Evolutionary conservation across 2,888 invertebrate genomes (phyloP), one percentile per base, ranked within the genome.

Genomic region (Smittia aterrima): DNA sequence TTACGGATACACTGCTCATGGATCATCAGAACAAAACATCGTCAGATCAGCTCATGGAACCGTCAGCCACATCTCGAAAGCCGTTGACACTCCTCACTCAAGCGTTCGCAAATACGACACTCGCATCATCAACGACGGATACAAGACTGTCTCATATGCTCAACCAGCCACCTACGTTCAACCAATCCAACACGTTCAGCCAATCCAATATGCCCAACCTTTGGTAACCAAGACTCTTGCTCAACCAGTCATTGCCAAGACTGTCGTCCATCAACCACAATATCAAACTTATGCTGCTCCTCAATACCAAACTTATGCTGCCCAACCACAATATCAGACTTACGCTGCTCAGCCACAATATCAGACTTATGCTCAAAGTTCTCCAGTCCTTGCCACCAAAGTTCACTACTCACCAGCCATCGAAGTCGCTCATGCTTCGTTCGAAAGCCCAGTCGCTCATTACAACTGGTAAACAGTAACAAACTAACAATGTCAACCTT

Each of bases 91-190:
- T 3, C 76, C 76, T 66, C 54, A 67, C n/a, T 75, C 75, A 40
- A 53, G 62, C 25, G 74, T 76, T n/a, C 74, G 70, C 20, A 76
- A 76, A 74, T 76, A 74, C 38, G 75, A 74, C 66, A 74, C 75
- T 11, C 70, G 71, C 32, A 53, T 74, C 13, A 67, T 66, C n/a
- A 74, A 40, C 20, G 68, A 68, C 54, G 64, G 66, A 18, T 47
- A 47, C 66, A 64, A 64, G n/a, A 66, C 47, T 13, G 25, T 66
- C 18, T 24, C 74, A 18, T 74, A 74, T 16, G 54, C 54, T n/a
- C 70, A 47, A 53, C 25, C 71, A 22, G 68, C 67, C n/a, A 16
- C 27, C 25, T 66, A 66, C 24, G 66, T 18, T 18, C 27, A 9
- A 27, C 27, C 64, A 64, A n/a, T 20, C 4, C 7, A 11, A 9